Conservation (phyloP, 2,888 invertebrate genomes). For the Linhomoeus sp. region DNA sequence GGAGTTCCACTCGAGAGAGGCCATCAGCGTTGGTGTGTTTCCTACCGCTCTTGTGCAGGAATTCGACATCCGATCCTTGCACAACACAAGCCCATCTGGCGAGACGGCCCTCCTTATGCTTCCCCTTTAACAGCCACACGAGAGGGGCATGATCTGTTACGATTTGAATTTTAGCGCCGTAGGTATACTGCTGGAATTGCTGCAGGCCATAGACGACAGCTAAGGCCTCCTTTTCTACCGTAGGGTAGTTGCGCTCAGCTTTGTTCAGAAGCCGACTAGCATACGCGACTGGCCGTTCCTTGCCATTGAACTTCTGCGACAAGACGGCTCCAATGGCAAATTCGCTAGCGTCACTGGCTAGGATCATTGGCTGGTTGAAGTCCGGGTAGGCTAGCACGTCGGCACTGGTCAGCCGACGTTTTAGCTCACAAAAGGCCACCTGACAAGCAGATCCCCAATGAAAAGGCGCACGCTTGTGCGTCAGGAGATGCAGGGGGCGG, state of each 20-base stretch:
- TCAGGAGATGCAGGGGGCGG: not conserved
- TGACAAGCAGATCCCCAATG: not conserved
- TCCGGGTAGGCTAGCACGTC: conserved; percentile 1
- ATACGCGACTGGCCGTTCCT: conserved; percentile 1
- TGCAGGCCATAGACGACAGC: not conserved
- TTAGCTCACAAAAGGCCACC: not conserved
- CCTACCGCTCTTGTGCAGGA: too few relatives aligned
- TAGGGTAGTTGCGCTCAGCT: conserved; percentile 1
- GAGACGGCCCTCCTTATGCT: too few relatives aligned
- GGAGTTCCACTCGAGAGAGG: too few relatives aligned
- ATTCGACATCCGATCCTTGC: too few relatives aligned
- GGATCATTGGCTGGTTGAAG: not conserved
- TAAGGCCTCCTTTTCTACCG: not conserved
- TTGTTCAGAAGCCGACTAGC: not conserved
- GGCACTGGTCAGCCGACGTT: not conserved
- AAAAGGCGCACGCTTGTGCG: not conserved
- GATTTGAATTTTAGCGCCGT: too few relatives aligned
- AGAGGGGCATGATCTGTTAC: too few relatives aligned
- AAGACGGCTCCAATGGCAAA: not conserved
- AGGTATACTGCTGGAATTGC: not conserved
- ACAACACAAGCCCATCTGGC: too few relatives aligned
- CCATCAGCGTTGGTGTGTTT: too few relatives aligned
- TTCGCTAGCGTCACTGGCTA: conserved; percentile 1
- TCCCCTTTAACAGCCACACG: too few relatives aligned
- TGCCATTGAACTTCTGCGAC: not conserved